Evolutionary conservation across 2,797 vertebrate genomes (phyloP), one percentile per base, ranked within the genome.

Genomic region (Karalla daura): DNA sequence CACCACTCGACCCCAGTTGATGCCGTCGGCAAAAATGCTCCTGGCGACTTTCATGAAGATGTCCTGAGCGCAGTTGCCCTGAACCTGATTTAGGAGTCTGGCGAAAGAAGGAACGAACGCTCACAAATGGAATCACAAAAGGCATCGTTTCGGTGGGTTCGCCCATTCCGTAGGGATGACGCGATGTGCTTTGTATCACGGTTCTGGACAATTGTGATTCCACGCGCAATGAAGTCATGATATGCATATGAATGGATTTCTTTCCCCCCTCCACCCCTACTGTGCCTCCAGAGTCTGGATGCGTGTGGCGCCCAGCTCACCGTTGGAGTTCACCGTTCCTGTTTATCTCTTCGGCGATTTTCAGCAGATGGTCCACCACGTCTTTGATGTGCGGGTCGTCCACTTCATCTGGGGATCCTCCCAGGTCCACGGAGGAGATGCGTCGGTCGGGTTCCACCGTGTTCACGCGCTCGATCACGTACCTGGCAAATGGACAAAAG

Each of bases 1-100:
- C 64, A 93, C 91, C 47, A 95, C 74, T 52, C 93, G 84, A 15
- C 93, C 93, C 92, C 91, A 93, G 82, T 91, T 94, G 64, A 95
- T 93, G 41, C 92, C 93, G 9, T 95, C 91, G 12, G 76, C 46
- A 65, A 94, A 94, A 74, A 95, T 88, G 63, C 8, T 90, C 56
- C 84, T 88, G 43, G 91, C 92, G 52, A 95, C 94, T 2, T 52
- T 80, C 88, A 92, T 91, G 76, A 94, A 94, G 59, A 94, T 72
- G 2, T 94, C 91, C 41, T 86, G 84, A 56, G 88, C 92, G 55
- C 92, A 93, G 84, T 92, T 78, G 0, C 32, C 41, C 32, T 89
- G 88, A 10, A 94, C 90, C 24, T 87, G 88, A 78, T 62, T 90
- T 37, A 95, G 81, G 17, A 95, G 83, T 17, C 93, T 95, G 80